A percentile compares a stretch with the other conserved stretches of the same genome.
These are phyloP conservation scores for Xestoiulus laeticollis DNA, from an alignment of 2,888 invertebrate species.

Conservation along the genomic window DNA sequence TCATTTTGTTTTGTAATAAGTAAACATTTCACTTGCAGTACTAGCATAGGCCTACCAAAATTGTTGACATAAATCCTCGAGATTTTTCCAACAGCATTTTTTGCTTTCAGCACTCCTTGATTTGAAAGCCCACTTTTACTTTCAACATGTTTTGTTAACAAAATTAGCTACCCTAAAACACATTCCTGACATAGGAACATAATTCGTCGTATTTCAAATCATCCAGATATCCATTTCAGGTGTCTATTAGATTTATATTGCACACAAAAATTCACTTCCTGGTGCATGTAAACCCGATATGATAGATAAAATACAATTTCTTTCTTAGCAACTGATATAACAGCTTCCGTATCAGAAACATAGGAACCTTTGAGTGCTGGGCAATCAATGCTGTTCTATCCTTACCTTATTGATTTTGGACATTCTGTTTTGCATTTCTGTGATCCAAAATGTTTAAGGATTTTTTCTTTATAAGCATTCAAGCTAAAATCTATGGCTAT, in stretches of 20 bases:
- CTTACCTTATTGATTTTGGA: not conserved
- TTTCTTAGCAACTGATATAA: not conserved
- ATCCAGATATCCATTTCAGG: not conserved
- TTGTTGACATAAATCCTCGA: not conserved
- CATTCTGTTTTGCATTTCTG: not conserved
- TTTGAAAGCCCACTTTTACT: not conserved
- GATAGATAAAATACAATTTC: not conserved
- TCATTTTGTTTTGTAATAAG: not conserved
- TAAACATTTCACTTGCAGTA: not conserved
- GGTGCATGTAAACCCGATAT: not conserved
- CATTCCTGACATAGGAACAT: not conserved
- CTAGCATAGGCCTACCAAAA: not conserved
- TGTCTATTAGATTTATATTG: not conserved
- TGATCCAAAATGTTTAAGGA: not conserved
- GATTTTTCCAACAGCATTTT: not conserved
- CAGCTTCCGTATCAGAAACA: not conserved
- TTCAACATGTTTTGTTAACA: not conserved
- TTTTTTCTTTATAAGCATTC: too few species aligned
- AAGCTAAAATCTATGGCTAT: too few species aligned
- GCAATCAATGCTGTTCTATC: not conserved
- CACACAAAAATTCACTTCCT: not conserved
- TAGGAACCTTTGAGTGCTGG: not conserved
- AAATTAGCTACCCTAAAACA: not conserved
- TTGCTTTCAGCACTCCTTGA: not conserved
- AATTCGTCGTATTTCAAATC: not conserved